These are phyloP conservation scores for Macaria liturata DNA, from an alignment of 2,888 invertebrate species.

Conservation along the genomic window DNA sequence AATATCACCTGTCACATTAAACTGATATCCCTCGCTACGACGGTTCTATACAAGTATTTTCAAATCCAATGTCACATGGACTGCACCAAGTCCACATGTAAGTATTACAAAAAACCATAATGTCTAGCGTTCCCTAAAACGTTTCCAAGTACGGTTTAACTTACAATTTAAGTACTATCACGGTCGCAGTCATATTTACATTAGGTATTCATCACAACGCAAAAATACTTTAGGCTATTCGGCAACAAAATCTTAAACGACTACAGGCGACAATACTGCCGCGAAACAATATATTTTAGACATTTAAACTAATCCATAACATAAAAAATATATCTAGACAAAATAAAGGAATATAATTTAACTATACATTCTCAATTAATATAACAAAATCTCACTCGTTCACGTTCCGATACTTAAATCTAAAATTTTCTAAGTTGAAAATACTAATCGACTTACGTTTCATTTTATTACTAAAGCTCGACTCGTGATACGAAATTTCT, in stretches of 20 bases:
- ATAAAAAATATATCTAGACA: conserved; percentile 46
- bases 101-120: conserved; percentile 29
- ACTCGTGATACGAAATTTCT: too few relatives aligned
- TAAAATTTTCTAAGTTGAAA: conserved; percentile 45
- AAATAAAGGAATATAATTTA: conserved; percentile 69
- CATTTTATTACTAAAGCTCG: conserved; percentile 29
- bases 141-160: conserved; percentile 49
- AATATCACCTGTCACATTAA: too few relatives aligned
- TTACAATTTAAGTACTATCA: conserved; percentile 71
- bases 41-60: too few relatives aligned
- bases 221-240: conserved; percentile 21
- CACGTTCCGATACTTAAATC: conserved; percentile 45
- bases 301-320: conserved; percentile 50
- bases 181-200: conserved; percentile 66
- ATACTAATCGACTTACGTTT: conserved; percentile 44
- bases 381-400: conserved; percentile 57
- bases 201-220: conserved; percentile 19
- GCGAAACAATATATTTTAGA: conserved; percentile 29
- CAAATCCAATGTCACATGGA: too few relatives aligned
- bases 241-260: conserved; percentile 23
- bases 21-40: too few relatives aligned
- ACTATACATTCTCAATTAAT: conserved; percentile 54
- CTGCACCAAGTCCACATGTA: too few relatives aligned
- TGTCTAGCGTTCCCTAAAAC: conserved; percentile 56
- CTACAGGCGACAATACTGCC: conserved; percentile 7